Evolutionary conservation across 2,797 vertebrate genomes (phyloP), one percentile per base, ranked within the genome.

Genomic region (Fringilla coelebs): DNA sequence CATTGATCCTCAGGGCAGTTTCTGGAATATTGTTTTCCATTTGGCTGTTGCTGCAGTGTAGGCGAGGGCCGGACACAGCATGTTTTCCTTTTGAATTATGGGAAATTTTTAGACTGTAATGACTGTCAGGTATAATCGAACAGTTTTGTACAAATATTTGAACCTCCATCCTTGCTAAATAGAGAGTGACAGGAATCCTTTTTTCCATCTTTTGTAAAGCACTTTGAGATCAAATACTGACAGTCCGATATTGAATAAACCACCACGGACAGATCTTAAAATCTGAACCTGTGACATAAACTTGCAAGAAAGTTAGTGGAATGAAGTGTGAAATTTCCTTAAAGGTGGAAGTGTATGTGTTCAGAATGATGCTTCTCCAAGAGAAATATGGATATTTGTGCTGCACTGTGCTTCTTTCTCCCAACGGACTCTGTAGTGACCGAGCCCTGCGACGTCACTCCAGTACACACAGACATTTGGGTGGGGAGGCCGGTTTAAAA

Each of bases 131-230:
- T 77, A 21, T 78, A 48, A 57, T 6, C 28, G 20, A 84, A 52
- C n/a, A 34, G 28, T 40, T 91, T 58, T 71, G 57, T 79, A 52
- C 61, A 70, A 76, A 62, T 87, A 43, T 63, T 89, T 88, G 52
- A 68, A 34, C n/a, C 63, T 74, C 58, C 9, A 1, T 43, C 26
- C 66, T 78, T 71, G 81, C 67, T 78, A 36, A 67, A 45, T 45
- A 0, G 17, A 34, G 40, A 43, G 57, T 4, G 62, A 66, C 57
- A 63, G 70, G 49, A 84, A 55, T 45, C 13, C 29, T 58, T 60
- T 38, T 52, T 2, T 46, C 60, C 21, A n/a, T 88, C 92, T 96
- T 96, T 93, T 96, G 77, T 96, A 96, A 97, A 96, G 95, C 94
- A 96, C 93, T 96, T 95, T 95, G 90, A 94, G 89, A 96, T 96